Evolutionary conservation across 2,113 vertebrate genomes (phyloP).

Genomic region (Suricata suricatta): DNA sequence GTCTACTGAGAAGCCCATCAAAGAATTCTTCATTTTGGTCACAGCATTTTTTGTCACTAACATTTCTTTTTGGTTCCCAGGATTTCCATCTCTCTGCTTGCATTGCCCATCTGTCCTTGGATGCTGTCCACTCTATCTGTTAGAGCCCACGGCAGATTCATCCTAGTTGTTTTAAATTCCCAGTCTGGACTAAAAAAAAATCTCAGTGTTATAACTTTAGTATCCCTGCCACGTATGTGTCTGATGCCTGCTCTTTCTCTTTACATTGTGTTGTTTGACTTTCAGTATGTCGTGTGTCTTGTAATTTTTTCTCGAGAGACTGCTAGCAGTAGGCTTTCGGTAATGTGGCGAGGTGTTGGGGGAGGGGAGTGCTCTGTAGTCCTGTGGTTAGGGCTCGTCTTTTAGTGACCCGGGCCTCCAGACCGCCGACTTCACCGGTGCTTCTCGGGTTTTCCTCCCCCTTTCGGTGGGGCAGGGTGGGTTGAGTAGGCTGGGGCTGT

Average conservation of each 20-base stretch:
- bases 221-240: background rate
- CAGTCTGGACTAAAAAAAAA: background rate
- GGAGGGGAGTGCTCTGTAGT: background rate
- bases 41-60: background rate
- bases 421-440: background rate
- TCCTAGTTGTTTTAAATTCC: background rate
- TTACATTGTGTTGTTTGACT: background rate
- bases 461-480: background rate
- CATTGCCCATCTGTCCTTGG: background rate
- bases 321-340: background rate
- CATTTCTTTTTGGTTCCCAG: background rate
- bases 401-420: background rate
- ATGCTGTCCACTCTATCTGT: background rate
- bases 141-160: background rate
- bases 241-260: background rate
- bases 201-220: background rate
- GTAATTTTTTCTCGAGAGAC: background rate
- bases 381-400: background rate
- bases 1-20: background rate
- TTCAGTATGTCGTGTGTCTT: background rate
- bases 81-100: background rate
- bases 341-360: background rate
- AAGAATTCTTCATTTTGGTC: background rate
- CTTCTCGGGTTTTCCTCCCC: background rate
- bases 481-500: background rate